Evolutionary conservation across 2,797 vertebrate species (phyloP), one percentile per base, ranked within the genome.

Genomic region (Echeneis naucrates): DNA sequence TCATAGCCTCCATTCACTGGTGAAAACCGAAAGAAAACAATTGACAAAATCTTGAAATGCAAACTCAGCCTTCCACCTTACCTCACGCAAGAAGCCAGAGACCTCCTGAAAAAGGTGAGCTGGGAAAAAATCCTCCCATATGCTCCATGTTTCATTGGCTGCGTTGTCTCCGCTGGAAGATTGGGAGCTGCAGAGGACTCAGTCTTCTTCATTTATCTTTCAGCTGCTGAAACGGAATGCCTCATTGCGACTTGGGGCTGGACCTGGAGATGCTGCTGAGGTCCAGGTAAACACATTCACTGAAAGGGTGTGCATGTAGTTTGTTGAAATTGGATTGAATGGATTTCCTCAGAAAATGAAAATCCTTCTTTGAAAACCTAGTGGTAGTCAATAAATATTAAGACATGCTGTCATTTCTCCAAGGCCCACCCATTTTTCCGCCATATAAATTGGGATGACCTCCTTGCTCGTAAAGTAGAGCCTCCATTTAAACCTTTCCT

Each of bases 51-150:
- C 86, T 93, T 98, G 72, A 98, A 97, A 90, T 98, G 97, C 94
- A 98, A 98, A 94, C 96, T 98, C 87, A 98, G 96, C 91, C 95
- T 98, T 93, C 97, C 97, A 91, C 97, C 97, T 93, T 98, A 98
- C 97, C 96, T 98, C 96, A 98, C 97, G 77, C 96, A 96, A 94
- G 97, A 98, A 95, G 97, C 97, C 93, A 96, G 96, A 93, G 96
- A 98, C 93, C 96, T 98, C 87, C 95, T 98, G 85, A 98, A 98
- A 95, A 98, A 97, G 96, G 97, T 96, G 92, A 53, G 81, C n/a
- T 1, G 5, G 21, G n/a, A n/a, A 8, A n/a, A 24, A 48, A 44
- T 6, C 13, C 24, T 23, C 26, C 24, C 8, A 12, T 9, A 30
- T 42, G 8, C 12, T 2, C 0, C 6, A 0, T 6, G 21, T 21